Evolutionary conservation across 2,113 vertebrate species (phyloP).

Genomic region (Nothocercus nigrocapillus): DNA sequence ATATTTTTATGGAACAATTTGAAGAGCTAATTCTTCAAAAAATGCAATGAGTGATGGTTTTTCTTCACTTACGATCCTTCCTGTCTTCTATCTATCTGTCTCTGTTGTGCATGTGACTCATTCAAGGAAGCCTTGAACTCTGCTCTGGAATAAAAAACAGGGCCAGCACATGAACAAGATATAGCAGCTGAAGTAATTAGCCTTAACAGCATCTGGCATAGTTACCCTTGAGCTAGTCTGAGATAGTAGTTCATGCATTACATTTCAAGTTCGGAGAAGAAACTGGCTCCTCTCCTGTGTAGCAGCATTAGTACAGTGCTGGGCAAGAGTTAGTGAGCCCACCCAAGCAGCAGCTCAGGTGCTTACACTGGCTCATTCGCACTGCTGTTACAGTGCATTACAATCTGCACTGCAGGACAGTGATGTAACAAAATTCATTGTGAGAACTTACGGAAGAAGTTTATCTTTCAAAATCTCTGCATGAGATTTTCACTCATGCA

Average conservation of each 20-base stretch:
- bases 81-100: neutral
- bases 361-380: neutral
- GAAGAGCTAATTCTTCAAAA: neutral
- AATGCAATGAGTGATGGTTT: neutral
- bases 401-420: neutral
- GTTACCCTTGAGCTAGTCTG: neutral
- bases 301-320: neutral
- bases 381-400: neutral
- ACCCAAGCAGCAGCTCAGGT: neutral
- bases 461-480: neutral
- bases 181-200: conserved; percentile 14
- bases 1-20: neutral
- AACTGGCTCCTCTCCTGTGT: neutral
- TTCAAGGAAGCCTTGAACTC: conserved; percentile 11
- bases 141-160: neutral
- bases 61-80: neutral
- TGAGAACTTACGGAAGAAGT: neutral
- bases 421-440: neutral
- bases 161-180: neutral
- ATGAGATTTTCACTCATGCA: neutral
- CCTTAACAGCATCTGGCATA: neutral
- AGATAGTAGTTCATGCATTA: neutral
- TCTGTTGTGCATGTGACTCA: conserved; percentile 13
- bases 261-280: neutral
- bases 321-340: neutral